Conservation (phyloP, 2,113 vertebrate genomes). For the Pelvicachromis taeniatus region DNA sequence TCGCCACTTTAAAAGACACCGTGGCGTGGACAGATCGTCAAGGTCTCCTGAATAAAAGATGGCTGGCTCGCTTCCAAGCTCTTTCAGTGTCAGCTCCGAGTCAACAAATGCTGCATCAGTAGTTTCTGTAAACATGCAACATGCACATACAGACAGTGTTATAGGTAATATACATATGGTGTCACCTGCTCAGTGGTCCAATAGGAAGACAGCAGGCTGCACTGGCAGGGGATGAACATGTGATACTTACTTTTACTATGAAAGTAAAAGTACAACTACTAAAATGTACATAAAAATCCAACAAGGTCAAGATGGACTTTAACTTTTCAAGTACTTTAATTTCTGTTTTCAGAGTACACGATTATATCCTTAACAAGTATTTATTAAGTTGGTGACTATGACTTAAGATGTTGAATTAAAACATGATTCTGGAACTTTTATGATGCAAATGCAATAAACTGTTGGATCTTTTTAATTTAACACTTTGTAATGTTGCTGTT, state of each 20-base stretch:
- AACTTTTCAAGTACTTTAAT: neutral
- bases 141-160: neutral
- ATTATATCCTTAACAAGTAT: neutral
- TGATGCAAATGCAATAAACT: neutral
- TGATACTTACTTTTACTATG: neutral
- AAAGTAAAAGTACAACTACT: neutral
- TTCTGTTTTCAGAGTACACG: neutral
- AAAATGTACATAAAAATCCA: neutral
- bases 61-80: neutral
- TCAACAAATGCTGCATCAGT: constrained; percentile 1
- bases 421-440: neutral
- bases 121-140: neutral
- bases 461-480: neutral
- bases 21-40: constrained; percentile 7
- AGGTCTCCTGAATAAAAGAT: constrained; percentile 14
- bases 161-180: neutral
- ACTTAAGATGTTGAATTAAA: neutral
- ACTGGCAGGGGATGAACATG: neutral
- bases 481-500: neutral
- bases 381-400: neutral
- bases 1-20: neutral
- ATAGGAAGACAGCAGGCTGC: neutral
- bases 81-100: neutral
- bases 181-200: neutral
- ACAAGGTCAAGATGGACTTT: neutral